These are phyloP conservation scores for Epinotia demarniana DNA, from an alignment of 2,888 invertebrate species.

Conservation along the genomic window DNA sequence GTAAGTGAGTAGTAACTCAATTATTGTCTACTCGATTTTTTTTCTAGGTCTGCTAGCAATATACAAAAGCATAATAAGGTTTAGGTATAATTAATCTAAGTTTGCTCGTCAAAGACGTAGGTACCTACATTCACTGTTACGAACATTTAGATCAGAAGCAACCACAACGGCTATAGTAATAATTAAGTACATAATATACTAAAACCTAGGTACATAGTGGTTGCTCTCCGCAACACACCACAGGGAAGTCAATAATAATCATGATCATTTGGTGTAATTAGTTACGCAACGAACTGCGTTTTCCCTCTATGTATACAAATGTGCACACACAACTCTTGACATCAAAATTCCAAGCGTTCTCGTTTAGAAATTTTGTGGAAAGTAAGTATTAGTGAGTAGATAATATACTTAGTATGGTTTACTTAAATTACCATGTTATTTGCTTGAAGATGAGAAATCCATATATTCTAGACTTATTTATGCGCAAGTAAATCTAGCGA, in stretches of 20 bases:
- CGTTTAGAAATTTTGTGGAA: constrained; percentile 11
- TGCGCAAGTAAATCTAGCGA: too few relatives aligned
- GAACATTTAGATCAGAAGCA: constrained; percentile 15
- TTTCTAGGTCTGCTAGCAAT: too few relatives aligned
- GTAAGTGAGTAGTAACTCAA: too few relatives aligned
- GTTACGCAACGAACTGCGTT: constrained; percentile 38
- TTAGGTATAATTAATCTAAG: not conserved
- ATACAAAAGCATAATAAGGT: too few relatives aligned
- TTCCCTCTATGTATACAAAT: constrained; percentile 35
- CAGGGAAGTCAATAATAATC: constrained; percentile 41
- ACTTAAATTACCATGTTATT: too few relatives aligned
- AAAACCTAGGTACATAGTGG: constrained; percentile 6
- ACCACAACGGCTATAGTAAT: constrained; percentile 18
- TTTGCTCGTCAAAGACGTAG: not conserved
- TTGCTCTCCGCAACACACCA: constrained; percentile 31
- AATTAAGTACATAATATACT: not conserved
- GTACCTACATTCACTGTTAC: not conserved
- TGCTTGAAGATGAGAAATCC: too few relatives aligned
- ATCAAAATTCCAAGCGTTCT: constrained; percentile 30
- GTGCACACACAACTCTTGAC: constrained; percentile 32
- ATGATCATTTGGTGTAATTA: constrained; percentile 41
- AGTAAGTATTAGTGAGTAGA: not conserved
- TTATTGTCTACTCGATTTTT: too few relatives aligned
- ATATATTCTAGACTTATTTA: too few relatives aligned
- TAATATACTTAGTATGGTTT: too few relatives aligned